Evolutionary conservation across 2,888 invertebrate genomes (phyloP), one percentile per base, ranked within the genome.

Genomic region (Melinaea menophilus): DNA sequence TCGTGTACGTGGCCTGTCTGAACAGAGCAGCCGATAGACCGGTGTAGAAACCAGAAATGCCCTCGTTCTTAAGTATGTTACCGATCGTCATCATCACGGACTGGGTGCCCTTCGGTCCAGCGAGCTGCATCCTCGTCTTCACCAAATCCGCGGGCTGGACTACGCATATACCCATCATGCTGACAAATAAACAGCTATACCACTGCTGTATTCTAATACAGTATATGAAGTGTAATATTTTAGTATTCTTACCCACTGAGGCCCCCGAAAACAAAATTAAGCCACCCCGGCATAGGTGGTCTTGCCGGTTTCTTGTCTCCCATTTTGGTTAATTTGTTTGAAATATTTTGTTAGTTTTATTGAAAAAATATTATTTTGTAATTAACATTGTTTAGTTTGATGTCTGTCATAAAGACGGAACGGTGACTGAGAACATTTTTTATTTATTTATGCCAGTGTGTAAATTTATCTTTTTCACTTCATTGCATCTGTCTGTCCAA

Each of bases 1-100:
- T 99, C 0, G 98, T 98, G 81, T 99, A 99, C 0, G 99, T 98
- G 0, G 99, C 98, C 82, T 99, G 99, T 62, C 99, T 91, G 70
- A 99, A 90, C 56, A 99, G 89, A 0, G 96, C 98, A 2, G 98
- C 98, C 0, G 97, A 96, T 3, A 99, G 88, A 0, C 99, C 99
- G 41, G 93, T 94, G 82, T 99, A 99, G 70, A 99, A 89, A 0
- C 95, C 97, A 3, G 93, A 72, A 0, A 97, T 61, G 0, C 99
- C 99, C 82, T 99, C 99, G 64, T 94, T 95, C 75, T 89, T 92
- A 5, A 97, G 70, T 70, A 99, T 96, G 12, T 92, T 91, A 37
- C 89, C 86, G n/a, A 96, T 84, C 2, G 96, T 94, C 73, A 93
- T 93, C 13, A 96, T 78, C 59, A 96, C 95, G 0, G 95, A 95